Evolutionary conservation across 2,888 invertebrate genomes (phyloP), one percentile per base, ranked within the genome.

Genomic region (Cosmia trapezina): DNA sequence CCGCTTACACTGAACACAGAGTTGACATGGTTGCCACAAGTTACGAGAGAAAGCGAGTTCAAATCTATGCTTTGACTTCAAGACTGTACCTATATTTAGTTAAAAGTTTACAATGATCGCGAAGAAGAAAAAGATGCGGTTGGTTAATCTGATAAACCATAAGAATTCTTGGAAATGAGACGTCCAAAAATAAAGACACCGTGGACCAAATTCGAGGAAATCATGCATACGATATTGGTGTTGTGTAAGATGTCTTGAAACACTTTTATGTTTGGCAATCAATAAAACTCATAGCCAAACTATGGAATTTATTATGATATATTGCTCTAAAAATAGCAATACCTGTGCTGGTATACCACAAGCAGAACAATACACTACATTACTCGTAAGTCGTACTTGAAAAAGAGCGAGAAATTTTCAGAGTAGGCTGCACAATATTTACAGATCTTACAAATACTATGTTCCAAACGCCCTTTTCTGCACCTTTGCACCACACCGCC

Each of bases 1-100:
- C 91, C 88, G 90, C 91, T 91, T 88, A 89, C 85, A 89, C 89
- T 87, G 89, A 90, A 90, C 88, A 86, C 86, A 78, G 86, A 84
- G 87, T 88, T 86, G 86, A 76, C 80, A 72, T 61, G 82, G 6
- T 70, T 73, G 88, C 80, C 56, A 8, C 62, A 85, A 86, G 83
- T 45, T 33, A 81, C 7, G 41, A 59, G 82, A 67, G 77, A 2
- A n/a, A 62, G 82, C 79, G 71, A 54, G 22, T 47, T 49, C 0
- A 5, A 17, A 22, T 14, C 0, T 19, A 37, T 6, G 22, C 45
- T n/a, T 37, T 33, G 11, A 56, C 0, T 41, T 37, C 5, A 61
- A 54, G 0, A 33, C 5, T 33, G 22, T 59, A 17, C 41, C 7
- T 12, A 19, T n/a, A 53, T 41, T 3, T 4, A 33, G 0, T 57